Evolutionary conservation across 2,797 vertebrate genomes (phyloP).

Genomic region (Setipinna tenuifilis): DNA sequence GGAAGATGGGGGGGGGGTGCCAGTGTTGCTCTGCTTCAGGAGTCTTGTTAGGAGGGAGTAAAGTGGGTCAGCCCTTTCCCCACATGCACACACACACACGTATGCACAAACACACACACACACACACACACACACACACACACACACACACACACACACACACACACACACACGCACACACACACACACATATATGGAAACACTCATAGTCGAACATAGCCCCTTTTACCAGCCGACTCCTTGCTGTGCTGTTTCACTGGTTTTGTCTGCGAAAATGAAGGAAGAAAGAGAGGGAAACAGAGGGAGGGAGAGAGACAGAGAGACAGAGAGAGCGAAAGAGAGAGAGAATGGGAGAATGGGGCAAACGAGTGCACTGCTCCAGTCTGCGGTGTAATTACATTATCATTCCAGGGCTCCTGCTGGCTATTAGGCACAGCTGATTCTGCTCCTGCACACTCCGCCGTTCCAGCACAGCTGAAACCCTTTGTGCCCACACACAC

Average conservation of each 20-base stretch:
- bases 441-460: constrained; percentile 1
- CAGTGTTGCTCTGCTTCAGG: constrained; percentile 15
- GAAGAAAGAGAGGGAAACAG: neutral
- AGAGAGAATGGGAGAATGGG: constrained; percentile 8
- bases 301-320: neutral
- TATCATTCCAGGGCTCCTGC: constrained; percentile 29
- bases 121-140: neutral
- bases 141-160: neutral
- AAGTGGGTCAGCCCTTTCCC: neutral
- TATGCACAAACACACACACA: constrained; percentile 6
- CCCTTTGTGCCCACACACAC: neutral
- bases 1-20: neutral
- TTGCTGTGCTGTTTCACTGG: neutral
- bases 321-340: neutral
- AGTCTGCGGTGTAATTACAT: constrained; percentile 28
- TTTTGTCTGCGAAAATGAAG: neutral
- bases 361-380: constrained; percentile 25
- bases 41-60: neutral
- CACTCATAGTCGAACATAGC: neutral
- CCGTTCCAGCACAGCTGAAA: neutral
- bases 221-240: neutral
- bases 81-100: neutral
- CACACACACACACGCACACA: neutral
- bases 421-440: constrained; percentile 28
- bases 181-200: constrained; percentile 1